Evolutionary conservation across 2,797 vertebrate genomes (phyloP).

Genomic region (Phoebastria nigripes): DNA sequence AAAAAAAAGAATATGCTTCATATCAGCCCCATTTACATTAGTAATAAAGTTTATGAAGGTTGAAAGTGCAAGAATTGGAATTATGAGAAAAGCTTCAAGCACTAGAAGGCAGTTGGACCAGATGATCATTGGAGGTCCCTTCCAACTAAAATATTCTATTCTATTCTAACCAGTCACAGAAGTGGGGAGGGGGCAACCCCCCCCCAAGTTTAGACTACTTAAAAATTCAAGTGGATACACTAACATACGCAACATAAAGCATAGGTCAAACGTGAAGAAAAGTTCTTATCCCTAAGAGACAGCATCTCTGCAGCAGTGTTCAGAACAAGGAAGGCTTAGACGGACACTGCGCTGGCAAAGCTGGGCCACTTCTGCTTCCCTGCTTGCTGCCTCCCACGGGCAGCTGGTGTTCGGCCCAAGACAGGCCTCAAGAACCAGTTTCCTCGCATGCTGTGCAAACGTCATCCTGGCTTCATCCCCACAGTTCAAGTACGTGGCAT

Average conservation of each 20-base stretch:
- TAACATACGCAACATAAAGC: not conserved
- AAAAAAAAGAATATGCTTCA: not conserved
- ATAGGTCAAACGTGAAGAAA: not conserved
- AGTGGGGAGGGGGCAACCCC: not conserved
- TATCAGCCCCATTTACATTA: not conserved
- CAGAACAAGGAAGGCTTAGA: not conserved
- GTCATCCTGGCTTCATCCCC: not conserved
- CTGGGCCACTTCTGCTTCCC: not conserved
- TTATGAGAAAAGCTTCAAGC: not conserved
- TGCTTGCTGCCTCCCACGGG: not conserved
- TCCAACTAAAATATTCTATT: too few relatives aligned
- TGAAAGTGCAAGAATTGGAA: not conserved
- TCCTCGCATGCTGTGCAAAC: not conserved
- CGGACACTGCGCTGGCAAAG: not conserved
- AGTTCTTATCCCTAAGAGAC: not conserved
- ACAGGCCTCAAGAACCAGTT: too few relatives aligned
- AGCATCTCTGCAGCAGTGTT: rapidly evolving
- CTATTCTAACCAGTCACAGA: not conserved
- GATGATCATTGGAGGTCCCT: too few relatives aligned
- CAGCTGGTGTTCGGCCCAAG: not conserved
- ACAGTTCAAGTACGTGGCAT: rapidly evolving
- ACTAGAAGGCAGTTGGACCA: too few relatives aligned
- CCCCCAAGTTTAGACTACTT: not conserved
- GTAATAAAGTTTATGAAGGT: not conserved
- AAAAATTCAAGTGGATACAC: not conserved